These are phyloP conservation scores for Onthophagus taurus DNA, from an alignment of 1,140 invertebrate genomes.

Conservation along the genomic window DNA sequence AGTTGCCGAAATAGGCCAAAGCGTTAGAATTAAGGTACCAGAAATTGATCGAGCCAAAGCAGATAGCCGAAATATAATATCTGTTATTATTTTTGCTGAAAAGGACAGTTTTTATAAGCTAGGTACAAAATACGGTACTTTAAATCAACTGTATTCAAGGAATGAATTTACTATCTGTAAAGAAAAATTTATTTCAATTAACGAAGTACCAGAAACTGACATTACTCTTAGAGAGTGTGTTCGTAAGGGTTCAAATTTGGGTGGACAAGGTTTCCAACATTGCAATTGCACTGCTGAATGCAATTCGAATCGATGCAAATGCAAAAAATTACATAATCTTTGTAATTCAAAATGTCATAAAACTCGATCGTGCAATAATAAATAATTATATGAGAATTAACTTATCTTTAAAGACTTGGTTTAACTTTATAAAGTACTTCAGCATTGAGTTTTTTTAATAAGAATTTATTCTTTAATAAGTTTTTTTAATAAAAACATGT, in stretches of 20 bases:
- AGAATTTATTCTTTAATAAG: too few species aligned
- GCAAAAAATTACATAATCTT: constrained; percentile 13
- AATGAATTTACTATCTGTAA: constrained; percentile 11
- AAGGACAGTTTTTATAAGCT: neutral
- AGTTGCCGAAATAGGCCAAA: too few species aligned
- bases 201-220: constrained; percentile 12
- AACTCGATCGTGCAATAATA: constrained; percentile 14
- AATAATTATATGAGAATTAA: too few species aligned
- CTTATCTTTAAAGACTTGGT: too few species aligned
- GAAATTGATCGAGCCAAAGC: too few species aligned
- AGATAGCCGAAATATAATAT: too few species aligned
- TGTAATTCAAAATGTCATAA: constrained; percentile 25
- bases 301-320: constrained; percentile 22
- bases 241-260: constrained; percentile 14
- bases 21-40: too few species aligned
- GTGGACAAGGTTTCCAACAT: constrained; percentile 22
- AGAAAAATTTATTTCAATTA: constrained; percentile 12
- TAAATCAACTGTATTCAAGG: neutral
- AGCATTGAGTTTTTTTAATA: too few species aligned
- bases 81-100: constrained; percentile 3
- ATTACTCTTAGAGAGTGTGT: constrained; percentile 14
- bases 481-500: too few species aligned
- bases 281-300: constrained; percentile 21
- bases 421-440: too few species aligned
- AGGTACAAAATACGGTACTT: constrained; percentile 1